A percentile compares a stretch with the other conserved stretches of the same genome.
Evolutionary conservation across 2,113 vertebrate species (phyloP).

Genomic region (Aphelocoma coerulescens): DNA sequence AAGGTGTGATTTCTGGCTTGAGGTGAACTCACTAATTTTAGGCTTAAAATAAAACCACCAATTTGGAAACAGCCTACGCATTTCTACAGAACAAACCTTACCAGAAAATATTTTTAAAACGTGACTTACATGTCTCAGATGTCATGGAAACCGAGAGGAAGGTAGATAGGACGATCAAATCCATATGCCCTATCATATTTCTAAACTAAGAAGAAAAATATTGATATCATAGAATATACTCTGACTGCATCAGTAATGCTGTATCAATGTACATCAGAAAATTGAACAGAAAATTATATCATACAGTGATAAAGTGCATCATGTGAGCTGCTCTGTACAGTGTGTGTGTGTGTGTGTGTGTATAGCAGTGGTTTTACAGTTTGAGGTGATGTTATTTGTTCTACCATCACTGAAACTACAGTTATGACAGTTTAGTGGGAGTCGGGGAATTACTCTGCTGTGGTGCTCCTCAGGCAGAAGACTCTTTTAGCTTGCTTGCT

Average conservation of each 20-base stretch:
- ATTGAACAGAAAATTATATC: background rate
- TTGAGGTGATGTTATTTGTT: background rate
- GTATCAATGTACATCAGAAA: background rate
- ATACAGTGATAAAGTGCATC: background rate
- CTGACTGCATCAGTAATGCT: background rate
- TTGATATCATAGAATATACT: background rate
- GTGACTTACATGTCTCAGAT: conserved; percentile 38
- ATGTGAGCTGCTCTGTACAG: background rate
- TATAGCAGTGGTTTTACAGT: background rate
- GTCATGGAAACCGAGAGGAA: background rate
- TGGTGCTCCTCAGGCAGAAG: background rate
- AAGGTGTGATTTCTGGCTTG: background rate
- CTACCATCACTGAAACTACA: background rate
- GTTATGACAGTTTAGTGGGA: background rate
- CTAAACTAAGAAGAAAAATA: conserved; percentile 1
- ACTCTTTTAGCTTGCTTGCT: background rate
- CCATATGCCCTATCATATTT: background rate
- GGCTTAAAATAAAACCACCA: background rate
- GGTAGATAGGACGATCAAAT: conserved; percentile 3
- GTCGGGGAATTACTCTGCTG: background rate
- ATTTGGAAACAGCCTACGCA: background rate
- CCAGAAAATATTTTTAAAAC: background rate
- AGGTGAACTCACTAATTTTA: background rate
- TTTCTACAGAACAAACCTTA: background rate
- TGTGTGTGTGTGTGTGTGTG: background rate